Base-by-base conservation (phyloP, 2,797 vertebrate genomes). In the Alectoris magna region DNA sequence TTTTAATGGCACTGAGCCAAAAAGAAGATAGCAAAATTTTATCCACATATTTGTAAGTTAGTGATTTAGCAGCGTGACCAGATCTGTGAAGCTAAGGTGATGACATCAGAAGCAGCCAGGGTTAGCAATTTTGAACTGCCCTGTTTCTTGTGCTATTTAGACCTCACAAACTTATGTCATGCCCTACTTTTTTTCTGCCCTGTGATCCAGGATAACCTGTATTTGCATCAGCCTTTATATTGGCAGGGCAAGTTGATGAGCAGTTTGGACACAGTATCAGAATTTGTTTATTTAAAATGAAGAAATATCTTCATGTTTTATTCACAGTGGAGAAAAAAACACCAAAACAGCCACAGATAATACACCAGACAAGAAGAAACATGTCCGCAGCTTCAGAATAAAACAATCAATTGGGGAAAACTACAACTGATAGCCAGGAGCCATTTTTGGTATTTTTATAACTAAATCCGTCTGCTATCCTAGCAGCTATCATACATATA, bases 51-150 rank as follows among this genome's bases (percentile, higher is more conserved):
- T 49, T 71, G 23, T 68, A 74, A 80, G n/a, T 51, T 27, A 81
- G 46, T 56, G 49, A 89, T 43, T 63, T 44, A 67, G 70, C 1
- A 3, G 19, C 23, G 29, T n/a, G 46, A 76, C 18, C 14, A 1
- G 24, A 58, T 53, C 15, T 41, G 6, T 46, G 34, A 2, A 9
- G 74, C 39, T 71, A 74, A 68, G 17, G 39, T 62, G 84, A 60
- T 46, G 12, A 51, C 0, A 0, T 46, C 41, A 79, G 58, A 89
- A 56, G 4, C 23, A 73, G 19, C 55, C 56, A 68, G 2, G 1
- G 36, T 27, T 60, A 60, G 22, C 34, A 71, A 67, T n/a, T 91
- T 58, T 58, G 44, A 74, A 87, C 19, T 59, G 62, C 27, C 44
- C 34, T 31, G 13, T 36, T 82, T 86, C 58, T 89, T 59, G 31